Percentiles rank a stretch among this genome's conserved stretches.
phyloP scores from a whole-genome alignment of 2,888 invertebrate species.

The Leucozona laternaria region DNA sequence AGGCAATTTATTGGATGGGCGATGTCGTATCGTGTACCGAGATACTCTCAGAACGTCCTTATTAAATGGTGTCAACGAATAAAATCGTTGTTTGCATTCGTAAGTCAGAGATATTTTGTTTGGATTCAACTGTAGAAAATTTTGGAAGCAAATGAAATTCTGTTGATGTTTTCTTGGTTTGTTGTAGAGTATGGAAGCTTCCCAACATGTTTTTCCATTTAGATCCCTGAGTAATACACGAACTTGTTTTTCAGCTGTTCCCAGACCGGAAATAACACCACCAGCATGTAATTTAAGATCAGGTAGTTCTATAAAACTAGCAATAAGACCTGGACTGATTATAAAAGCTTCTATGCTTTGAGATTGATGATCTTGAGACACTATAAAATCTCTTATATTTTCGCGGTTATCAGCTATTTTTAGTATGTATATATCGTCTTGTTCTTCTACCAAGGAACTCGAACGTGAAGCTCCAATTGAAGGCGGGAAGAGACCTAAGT shows the following conservation, averaged over 20 bases:
- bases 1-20: slow-evolving; percentile 91
- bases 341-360: slow-evolving; percentile 94
- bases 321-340: slow-evolving; percentile 91
- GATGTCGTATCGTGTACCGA: slow-evolving; percentile 88
- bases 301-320: slow-evolving; percentile 95
- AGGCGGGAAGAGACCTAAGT: slow-evolving; percentile 97
- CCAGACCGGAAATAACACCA: slow-evolving; percentile 90
- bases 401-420: slow-evolving; percentile 76
- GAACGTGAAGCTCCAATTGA: slow-evolving; percentile 94
- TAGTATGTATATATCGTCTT: slow-evolving; percentile 89
- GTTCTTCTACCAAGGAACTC: slow-evolving; percentile 95
- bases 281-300: slow-evolving; percentile 92
- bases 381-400: slow-evolving; percentile 85
- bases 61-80: slow-evolving; percentile 78
- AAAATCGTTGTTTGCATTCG: slow-evolving; percentile 78
- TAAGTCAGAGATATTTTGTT: slow-evolving; percentile 66
- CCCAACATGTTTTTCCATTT: slow-evolving; percentile 98
- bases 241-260: slow-evolving; percentile 92
- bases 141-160: slow-evolving; percentile 66
- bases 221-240: slow-evolving; percentile 94
- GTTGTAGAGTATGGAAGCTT: slow-evolving; percentile 94
- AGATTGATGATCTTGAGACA: slow-evolving; percentile 91
- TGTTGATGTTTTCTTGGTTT: slow-evolving; percentile 84
- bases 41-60: slow-evolving; percentile 81
- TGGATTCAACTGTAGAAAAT: slow-evolving; percentile 51